Evolutionary conservation across 2,113 vertebrate genomes (phyloP).

Genomic region (Delphinapterus leucas): DNA sequence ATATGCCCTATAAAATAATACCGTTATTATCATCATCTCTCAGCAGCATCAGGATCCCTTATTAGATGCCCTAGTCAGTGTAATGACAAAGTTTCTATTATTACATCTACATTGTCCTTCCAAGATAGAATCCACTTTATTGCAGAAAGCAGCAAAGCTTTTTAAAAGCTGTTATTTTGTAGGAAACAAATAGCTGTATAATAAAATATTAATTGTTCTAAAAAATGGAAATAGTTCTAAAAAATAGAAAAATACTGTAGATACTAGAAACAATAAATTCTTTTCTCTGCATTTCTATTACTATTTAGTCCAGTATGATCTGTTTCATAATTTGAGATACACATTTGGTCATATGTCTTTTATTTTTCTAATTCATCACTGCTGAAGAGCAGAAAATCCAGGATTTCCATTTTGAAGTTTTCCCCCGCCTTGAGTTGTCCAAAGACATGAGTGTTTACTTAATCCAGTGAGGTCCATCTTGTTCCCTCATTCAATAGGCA

Average conservation of each 20-base stretch:
- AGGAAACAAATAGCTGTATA: conserved; percentile 16
- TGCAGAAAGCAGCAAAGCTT: conserved; percentile 43
- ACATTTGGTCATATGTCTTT: background rate
- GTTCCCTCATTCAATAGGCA: background rate
- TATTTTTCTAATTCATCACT: background rate
- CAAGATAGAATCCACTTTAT: background rate
- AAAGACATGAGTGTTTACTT: background rate
- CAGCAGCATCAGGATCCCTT: background rate
- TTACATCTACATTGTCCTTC: conserved; percentile 1
- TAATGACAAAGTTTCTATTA: background rate
- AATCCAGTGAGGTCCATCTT: fast-evolving
- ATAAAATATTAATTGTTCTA: conserved; percentile 55
- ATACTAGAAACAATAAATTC: conserved; percentile 9
- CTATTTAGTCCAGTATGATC: background rate
- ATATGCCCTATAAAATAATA: background rate
- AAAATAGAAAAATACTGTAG: conserved; percentile 30
- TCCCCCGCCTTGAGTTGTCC: background rate
- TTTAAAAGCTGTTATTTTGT: conserved; percentile 44
- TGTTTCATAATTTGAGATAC: background rate
- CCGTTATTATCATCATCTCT: background rate
- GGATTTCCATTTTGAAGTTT: background rate
- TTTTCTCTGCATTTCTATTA: background rate
- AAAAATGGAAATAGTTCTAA: conserved; percentile 27
- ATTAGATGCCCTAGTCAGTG: background rate
- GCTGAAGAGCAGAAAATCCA: background rate